Evolutionary conservation across 2,797 vertebrate genomes (phyloP).

Genomic region (Euthynnus affinis): DNA sequence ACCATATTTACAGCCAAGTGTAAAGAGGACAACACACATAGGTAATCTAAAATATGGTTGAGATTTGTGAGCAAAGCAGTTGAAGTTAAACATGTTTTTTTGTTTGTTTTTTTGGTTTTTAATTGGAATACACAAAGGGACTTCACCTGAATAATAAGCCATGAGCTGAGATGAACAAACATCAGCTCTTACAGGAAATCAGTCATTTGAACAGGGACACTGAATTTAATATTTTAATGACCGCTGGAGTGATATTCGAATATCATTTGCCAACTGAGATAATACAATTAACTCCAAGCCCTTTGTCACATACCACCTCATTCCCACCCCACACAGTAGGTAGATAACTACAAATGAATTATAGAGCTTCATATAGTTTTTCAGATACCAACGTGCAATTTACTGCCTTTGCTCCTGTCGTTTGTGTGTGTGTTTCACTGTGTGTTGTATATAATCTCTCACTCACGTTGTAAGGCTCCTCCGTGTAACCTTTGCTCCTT

Average conservation of each 20-base stretch:
- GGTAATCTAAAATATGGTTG: not conserved
- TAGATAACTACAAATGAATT: not conserved
- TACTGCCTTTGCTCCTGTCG: not conserved
- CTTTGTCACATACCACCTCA: not conserved
- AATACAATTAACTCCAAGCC: not conserved
- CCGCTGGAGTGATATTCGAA: not conserved
- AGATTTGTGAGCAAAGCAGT: not conserved
- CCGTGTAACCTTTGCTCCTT: constrained; percentile 79
- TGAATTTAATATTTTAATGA: not conserved
- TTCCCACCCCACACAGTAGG: not conserved
- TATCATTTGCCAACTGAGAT: not conserved
- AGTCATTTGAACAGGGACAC: not conserved
- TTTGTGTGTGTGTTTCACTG: not conserved
- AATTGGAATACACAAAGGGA: too few species aligned
- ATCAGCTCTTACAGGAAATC: not conserved
- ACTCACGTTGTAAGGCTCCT: not conserved
- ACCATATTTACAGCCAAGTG: not conserved
- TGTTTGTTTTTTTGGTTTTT: too few species aligned
- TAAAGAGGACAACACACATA: not conserved
- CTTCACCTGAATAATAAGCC: too few species aligned
- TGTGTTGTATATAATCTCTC: constrained; percentile 15
- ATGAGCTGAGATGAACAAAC: not conserved
- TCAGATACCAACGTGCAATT: not conserved
- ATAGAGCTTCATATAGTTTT: not conserved
- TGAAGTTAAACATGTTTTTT: too few species aligned